Evolutionary conservation across 1,140 invertebrate species (phyloP), one percentile per base, ranked within the genome.

Genomic region (Rhyacophila brunnea): DNA sequence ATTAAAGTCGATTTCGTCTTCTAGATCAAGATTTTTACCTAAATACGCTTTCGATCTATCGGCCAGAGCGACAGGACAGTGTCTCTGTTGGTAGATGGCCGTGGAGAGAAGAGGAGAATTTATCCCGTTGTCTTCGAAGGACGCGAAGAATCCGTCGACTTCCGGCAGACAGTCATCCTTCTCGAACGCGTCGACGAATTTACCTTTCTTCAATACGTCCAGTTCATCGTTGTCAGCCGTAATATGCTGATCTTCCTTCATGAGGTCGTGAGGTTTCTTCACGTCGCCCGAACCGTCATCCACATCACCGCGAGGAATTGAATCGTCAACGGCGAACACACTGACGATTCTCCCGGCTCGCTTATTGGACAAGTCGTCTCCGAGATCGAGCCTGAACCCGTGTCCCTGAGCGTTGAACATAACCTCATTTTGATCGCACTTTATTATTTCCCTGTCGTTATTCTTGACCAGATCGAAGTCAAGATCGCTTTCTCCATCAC

Each of bases 141-240:
- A 3, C 3, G 23, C 23, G 23, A 28, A 28, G 23, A 28, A 28
- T 5, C 23, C 38, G 10, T 75, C 75, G 5, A 73, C 43, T 4
- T 76, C 46, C 0, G 74, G 74, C 0, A 75, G 72, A 0, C 74
- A 68, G 32, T 77, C 74, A 10, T 70, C 69, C 0, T 72, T 64
- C 0, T 70, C 70, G 0, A 28, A 28, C 4, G 23, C 23, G 9
- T 28, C 23, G 23, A 28, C 23, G 70, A 56, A 44, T 72, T 68
- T 20, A 28, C 23, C 23, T 28, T 45, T 32, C 20, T 17, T 50
- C 34, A 11, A 18, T 38, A 11, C 49, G 40, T 49, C 35, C 2
- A 50, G 47, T 23, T 61, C 44, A 23, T 59, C 61, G 45, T 35
- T 9, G 4, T 9, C 23, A 9, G 23, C 47, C 35, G 23, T 57